Base-by-base conservation (phyloP, 2,888 invertebrate species). In the Hermaeophaga mercurialis region DNA sequence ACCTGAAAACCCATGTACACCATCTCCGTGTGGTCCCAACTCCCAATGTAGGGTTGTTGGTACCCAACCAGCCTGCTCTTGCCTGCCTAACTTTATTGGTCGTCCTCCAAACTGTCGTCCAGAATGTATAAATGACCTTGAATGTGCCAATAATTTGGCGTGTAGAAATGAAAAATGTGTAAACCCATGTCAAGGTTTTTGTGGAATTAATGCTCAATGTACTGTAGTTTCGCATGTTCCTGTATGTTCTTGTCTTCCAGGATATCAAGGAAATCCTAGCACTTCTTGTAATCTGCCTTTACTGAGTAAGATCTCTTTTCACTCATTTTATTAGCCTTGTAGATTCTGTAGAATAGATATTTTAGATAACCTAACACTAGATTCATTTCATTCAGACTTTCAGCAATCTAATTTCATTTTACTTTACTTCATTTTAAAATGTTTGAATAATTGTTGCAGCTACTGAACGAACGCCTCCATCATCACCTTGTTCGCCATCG, bases 71-170 rank as follows among this genome's bases (percentile, higher is more conserved):
- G 91, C 91, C 44, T 92, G 92, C 73, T 91, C 91, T 41, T 93
- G 92, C 75, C 79, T 88, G 64, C 81, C 85, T 18, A 89, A 91
- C 72, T 92, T 87, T 72, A 83, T 91, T 44, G 94, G 94, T 58
- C 84, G 91, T 65, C 90, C 94, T 46, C 92, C 92, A 19, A 91
- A 90, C 71, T 94, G 93, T 72, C 82, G 91, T 69, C 91, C 93
- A 0, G 91, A 92, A 77, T 92, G 92, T 73, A 86, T 86, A 2
- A 87, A 86, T 61, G 85, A 88, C 70, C 85, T 89, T 6, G 93
- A 93, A 76, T 94, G 94, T 72, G 85, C 91, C 1, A 87, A 86
- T 68, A 88, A 90, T 71, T 82, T 89, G 58, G 89, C 92, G 54
- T 94, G 94, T 71, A 80, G 86, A 58, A 88, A 90, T 71, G 89